A percentile compares a stretch with the other conserved stretches of the same genome.
These are phyloP conservation scores for Passer montanus DNA, from an alignment of 2,113 vertebrate genomes.

Conservation along the genomic window DNA sequence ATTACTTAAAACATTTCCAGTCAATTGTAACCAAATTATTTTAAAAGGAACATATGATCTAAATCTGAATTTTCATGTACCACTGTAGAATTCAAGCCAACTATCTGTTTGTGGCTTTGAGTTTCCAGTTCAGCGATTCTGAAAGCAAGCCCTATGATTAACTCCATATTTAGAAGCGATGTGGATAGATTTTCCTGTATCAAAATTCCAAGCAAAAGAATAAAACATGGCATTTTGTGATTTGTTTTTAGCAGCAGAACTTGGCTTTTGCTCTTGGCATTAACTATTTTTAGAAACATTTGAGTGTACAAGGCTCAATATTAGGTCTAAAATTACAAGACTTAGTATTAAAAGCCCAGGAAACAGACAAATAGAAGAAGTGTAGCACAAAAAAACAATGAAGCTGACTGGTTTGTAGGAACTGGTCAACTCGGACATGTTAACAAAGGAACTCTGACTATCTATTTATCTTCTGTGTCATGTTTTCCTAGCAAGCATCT, in stretches of 20 bases:
- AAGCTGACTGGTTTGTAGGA: background rate
- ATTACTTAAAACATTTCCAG: background rate
- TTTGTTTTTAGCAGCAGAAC: background rate
- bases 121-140: constrained; percentile 38
- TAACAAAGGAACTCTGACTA: background rate
- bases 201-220: constrained; percentile 40
- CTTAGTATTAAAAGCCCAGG: background rate
- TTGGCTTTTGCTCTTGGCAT: background rate
- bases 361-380: background rate
- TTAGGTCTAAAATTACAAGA: background rate
- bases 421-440: background rate
- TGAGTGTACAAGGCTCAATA: background rate
- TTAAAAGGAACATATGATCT: background rate
- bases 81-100: constrained; percentile 9
- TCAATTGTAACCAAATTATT: background rate
- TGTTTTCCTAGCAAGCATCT: background rate
- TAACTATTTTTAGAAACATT: background rate
- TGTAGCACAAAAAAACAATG: background rate
- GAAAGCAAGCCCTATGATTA: constrained; percentile 65
- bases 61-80: constrained; percentile 21
- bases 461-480: background rate
- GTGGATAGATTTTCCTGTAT: constrained; percentile 53
- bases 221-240: background rate
- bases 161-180: constrained; percentile 62
- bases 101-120: constrained; percentile 20